These are phyloP conservation scores for Agriopis aurantiaria DNA, from an alignment of 2,888 invertebrate species.

Conservation along the genomic window DNA sequence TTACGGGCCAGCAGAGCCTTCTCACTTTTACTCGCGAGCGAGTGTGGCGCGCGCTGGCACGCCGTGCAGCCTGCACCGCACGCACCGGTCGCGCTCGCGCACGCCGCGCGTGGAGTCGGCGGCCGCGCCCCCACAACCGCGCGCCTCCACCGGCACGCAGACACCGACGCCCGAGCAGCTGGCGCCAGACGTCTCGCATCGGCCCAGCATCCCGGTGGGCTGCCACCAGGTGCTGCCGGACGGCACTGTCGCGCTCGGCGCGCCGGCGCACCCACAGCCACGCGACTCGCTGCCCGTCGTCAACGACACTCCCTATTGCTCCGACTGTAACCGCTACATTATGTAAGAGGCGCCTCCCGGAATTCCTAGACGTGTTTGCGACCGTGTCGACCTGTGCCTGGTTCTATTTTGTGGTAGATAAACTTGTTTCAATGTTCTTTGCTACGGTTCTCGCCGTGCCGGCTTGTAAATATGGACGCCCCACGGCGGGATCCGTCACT, in stretches of 20 bases:
- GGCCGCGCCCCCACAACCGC: slow-evolving; percentile 69
- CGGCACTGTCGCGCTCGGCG: slow-evolving; percentile 82
- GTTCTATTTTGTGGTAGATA: slow-evolving; percentile 70
- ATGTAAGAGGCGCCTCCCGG: slow-evolving; percentile 90
- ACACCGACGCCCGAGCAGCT: slow-evolving; percentile 65
- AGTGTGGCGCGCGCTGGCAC: slow-evolving; percentile 91
- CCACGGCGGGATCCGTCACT: slow-evolving; percentile 48
- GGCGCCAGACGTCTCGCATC: slow-evolving; percentile 72
- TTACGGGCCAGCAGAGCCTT: slow-evolving; percentile 82
- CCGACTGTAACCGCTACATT: slow-evolving; percentile 94
- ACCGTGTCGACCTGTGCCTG: slow-evolving; percentile 84
- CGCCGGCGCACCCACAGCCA: slow-evolving; percentile 64
- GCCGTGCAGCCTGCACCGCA: slow-evolving; percentile 86
- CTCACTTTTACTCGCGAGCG: slow-evolving; percentile 91
- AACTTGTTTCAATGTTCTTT: slow-evolving; percentile 62
- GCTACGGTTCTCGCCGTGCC: slow-evolving; percentile 57
- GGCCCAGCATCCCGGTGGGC: slow-evolving; percentile 84
- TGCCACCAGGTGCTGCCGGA: slow-evolving; percentile 83
- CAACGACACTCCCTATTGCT: slow-evolving; percentile 89
- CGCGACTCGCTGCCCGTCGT: slow-evolving; percentile 74
- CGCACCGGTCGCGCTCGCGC: slow-evolving; percentile 78
- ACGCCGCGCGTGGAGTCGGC: slow-evolving; percentile 74
- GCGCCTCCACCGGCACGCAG: slow-evolving; percentile 78
- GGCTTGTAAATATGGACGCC: slow-evolving; percentile 44
- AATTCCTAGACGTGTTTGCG: slow-evolving; percentile 84